Percentiles rank a stretch among this genome's conserved stretches.
Evolutionary conservation across 2,113 vertebrate species (phyloP).

Genomic region (Mugil cephalus): DNA sequence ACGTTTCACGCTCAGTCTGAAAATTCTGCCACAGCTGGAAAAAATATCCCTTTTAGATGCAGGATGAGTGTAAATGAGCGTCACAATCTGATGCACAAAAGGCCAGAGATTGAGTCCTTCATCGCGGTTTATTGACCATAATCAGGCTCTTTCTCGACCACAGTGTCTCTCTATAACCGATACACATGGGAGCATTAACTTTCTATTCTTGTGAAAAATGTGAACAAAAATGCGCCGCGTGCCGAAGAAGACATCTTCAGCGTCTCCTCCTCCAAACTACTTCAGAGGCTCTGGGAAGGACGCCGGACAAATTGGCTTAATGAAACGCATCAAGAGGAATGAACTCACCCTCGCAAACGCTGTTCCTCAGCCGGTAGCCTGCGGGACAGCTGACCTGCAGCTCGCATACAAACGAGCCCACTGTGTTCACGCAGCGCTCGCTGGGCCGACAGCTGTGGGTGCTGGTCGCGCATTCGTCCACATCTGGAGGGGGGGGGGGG

Average conservation of each 20-base stretch:
- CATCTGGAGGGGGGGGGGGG: conserved; percentile 87
- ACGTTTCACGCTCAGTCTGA: too few species aligned
- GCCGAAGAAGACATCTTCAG: conserved; percentile 6
- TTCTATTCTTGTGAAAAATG: too few species aligned
- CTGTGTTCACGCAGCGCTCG: conserved; percentile 90
- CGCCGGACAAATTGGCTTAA: conserved; percentile 38
- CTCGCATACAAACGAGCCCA: conserved; percentile 90
- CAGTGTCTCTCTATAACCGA: too few species aligned
- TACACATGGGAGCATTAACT: too few species aligned
- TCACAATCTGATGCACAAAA: too few species aligned
- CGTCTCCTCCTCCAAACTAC: conserved; percentile 4
- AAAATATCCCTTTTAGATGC: too few species aligned
- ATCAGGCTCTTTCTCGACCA: too few species aligned
- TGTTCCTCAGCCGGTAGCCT: conserved; percentile 84
- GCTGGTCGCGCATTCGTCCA: conserved; percentile 90
- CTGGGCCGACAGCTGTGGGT: conserved; percentile 86
- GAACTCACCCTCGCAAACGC: conserved; percentile 88
- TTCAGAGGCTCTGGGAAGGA: conserved; percentile 18
- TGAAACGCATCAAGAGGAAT: conserved; percentile 24
- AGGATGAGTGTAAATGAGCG: too few species aligned
- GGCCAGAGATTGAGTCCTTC: too few species aligned
- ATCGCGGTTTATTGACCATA: too few species aligned
- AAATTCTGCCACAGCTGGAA: too few species aligned
- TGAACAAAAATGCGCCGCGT: background rate
- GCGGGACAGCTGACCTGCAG: conserved; percentile 86